Conservation (phyloP, 2,888 invertebrate species). For the Oxycera nigricornis region DNA sequence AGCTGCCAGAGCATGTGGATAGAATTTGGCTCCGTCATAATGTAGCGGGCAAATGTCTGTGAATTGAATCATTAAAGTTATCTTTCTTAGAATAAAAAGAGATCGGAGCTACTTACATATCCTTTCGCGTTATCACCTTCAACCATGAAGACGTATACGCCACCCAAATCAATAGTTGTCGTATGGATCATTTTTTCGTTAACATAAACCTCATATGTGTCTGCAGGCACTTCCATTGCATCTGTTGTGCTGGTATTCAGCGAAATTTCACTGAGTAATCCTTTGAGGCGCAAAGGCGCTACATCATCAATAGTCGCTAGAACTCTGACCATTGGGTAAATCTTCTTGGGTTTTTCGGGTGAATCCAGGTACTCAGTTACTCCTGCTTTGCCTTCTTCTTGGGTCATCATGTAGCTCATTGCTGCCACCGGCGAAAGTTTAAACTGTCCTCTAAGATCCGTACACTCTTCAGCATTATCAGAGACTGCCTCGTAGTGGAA, state of each 20-base stretch:
- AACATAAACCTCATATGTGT: constrained; percentile 60
- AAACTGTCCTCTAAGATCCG: constrained; percentile 50
- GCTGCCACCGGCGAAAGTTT: constrained; percentile 53
- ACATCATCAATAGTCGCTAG: constrained; percentile 54
- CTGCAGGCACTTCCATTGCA: constrained; percentile 52
- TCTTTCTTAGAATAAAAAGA: background rate
- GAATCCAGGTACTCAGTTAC: constrained; percentile 55
- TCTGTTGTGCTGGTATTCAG: constrained; percentile 39
- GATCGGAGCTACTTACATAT: constrained; percentile 56
- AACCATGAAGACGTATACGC: constrained; percentile 69
- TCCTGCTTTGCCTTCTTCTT: constrained; percentile 44
- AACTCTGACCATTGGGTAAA: constrained; percentile 57
- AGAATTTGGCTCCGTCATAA: constrained; percentile 70
- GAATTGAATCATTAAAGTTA: background rate
- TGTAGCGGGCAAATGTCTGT: constrained; percentile 50
- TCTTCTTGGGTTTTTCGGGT: constrained; percentile 54
- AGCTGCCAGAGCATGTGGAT: constrained; percentile 80
- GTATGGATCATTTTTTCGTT: constrained; percentile 56
- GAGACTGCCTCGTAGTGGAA: constrained; percentile 60
- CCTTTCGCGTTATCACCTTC: constrained; percentile 58
- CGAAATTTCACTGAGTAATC: background rate
- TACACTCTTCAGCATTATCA: constrained; percentile 48
- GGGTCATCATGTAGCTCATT: constrained; percentile 53
- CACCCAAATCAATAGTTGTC: constrained; percentile 67
- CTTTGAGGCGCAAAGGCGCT: constrained; percentile 44